phyloP scores from a whole-genome alignment of 1,140 invertebrate species.

The Caenorhabditis tropicalis region DNA sequence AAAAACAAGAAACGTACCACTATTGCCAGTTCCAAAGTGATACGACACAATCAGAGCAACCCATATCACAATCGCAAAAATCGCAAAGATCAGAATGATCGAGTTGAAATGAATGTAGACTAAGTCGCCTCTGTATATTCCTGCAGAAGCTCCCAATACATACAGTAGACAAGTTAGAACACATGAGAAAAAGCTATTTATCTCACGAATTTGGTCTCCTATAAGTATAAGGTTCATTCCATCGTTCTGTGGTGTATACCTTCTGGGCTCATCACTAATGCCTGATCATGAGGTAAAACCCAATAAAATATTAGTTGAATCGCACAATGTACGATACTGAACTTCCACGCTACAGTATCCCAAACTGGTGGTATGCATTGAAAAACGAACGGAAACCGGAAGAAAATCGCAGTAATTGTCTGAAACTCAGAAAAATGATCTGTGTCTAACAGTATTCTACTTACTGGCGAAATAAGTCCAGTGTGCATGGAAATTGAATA shows the following conservation, averaged over 20 bases:
- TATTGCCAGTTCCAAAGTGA: conserved; percentile 17
- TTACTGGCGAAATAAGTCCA: conserved; percentile 16
- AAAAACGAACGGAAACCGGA: conserved; percentile 18
- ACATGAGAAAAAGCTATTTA: conserved; percentile 43
- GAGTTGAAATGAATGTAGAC: conserved; percentile 39
- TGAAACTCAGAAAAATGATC: conserved; percentile 1
- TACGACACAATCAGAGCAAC: not conserved
- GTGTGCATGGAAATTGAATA: conserved; percentile 43
- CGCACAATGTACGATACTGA: not conserved
- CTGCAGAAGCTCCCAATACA: not conserved
- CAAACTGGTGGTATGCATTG: conserved; percentile 41
- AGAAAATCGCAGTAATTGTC: conserved; percentile 35
- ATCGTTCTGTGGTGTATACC: not conserved
- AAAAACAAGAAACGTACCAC: not conserved
- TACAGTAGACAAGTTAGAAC: conserved; percentile 1
- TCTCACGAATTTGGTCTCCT: conserved; percentile 1
- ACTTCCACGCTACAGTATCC: conserved; percentile 48
- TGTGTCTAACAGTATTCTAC: not conserved
- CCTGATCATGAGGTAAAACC: conserved; percentile 42
- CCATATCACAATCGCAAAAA: not conserved
- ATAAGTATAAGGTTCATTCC: not conserved
- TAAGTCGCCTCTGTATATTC: conserved; percentile 13
- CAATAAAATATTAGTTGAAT: conserved; percentile 33
- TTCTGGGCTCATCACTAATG: not conserved
- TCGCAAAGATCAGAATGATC: conserved; percentile 1